phyloP scores from a whole-genome alignment of 2,797 vertebrate genomes.

The Uromys caudimaculatus region DNA sequence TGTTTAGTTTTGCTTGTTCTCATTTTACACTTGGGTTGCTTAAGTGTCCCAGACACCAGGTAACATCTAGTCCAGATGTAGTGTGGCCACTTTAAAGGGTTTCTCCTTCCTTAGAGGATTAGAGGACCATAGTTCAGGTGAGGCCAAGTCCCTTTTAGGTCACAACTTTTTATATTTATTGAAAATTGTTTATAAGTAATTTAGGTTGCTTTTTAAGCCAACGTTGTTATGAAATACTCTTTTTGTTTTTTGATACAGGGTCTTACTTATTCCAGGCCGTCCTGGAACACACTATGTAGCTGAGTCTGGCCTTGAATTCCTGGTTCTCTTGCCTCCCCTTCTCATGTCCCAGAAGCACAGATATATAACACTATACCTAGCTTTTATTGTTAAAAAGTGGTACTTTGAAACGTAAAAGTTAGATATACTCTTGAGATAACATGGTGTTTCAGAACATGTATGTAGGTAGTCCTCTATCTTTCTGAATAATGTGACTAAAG shows the following conservation, averaged over 20 bases:
- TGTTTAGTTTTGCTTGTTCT: background rate
- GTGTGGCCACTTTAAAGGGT: background rate
- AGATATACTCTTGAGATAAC: background rate
- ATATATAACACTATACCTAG: background rate
- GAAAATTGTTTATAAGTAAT: conserved; percentile 47
- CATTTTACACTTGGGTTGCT: background rate
- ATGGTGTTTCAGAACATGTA: background rate
- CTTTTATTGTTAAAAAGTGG: background rate
- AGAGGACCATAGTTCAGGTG: background rate
- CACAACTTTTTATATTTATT: background rate
- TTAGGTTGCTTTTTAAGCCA: conserved; percentile 13
- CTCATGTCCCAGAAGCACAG: background rate
- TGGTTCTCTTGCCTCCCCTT: background rate
- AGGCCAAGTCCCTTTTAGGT: background rate
- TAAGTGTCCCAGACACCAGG: background rate
- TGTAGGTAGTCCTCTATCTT: conserved; percentile 1
- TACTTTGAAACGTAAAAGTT: background rate
- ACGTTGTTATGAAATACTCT: background rate
- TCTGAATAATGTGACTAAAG: conserved; percentile 32
- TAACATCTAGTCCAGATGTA: background rate
- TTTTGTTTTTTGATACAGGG: background rate
- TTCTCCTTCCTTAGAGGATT: background rate
- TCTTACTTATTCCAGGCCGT: background rate
- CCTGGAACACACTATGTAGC: background rate
- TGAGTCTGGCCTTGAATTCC: background rate